phyloP scores from a whole-genome alignment of 2,113 vertebrate species.

The Colaptes auratus region DNA sequence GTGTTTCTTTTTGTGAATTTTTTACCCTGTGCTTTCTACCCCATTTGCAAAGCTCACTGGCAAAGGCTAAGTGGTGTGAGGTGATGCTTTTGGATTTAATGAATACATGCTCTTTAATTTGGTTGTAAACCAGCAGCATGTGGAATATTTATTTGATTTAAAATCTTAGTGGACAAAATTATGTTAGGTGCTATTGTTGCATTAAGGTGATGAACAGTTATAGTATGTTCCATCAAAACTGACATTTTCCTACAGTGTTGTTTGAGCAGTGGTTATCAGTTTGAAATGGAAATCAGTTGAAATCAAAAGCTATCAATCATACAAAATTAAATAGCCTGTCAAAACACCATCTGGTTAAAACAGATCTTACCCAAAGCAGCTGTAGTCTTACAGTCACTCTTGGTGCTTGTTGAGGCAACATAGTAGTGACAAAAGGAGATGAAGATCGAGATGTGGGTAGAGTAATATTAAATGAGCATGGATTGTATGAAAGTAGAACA shows the following conservation, averaged over 20 bases:
- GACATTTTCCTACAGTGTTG: accelerated
- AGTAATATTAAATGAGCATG: background rate
- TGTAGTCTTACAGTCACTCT: background rate
- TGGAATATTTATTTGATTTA: background rate
- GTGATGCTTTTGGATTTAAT: background rate
- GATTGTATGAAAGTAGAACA: background rate
- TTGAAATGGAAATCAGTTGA: background rate
- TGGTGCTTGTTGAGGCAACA: background rate
- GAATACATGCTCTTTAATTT: background rate
- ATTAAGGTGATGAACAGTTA: background rate
- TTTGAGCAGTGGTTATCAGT: background rate
- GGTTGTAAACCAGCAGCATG: background rate
- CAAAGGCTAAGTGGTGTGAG: background rate
- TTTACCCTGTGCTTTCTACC: background rate
- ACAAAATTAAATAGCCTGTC: background rate
- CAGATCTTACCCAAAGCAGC: background rate
- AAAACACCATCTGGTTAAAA: background rate
- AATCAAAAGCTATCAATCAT: background rate
- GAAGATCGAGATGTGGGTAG: background rate
- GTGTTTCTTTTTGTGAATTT: background rate
- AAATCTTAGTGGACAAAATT: background rate
- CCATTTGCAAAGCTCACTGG: background rate
- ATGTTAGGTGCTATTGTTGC: background rate
- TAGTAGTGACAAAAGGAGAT: background rate
- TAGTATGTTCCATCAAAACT: background rate